A percentile compares a stretch with the other conserved stretches of the same genome.
Conservation (phyloP, 2,113 vertebrate genomes). For the Tyto alba region DNA sequence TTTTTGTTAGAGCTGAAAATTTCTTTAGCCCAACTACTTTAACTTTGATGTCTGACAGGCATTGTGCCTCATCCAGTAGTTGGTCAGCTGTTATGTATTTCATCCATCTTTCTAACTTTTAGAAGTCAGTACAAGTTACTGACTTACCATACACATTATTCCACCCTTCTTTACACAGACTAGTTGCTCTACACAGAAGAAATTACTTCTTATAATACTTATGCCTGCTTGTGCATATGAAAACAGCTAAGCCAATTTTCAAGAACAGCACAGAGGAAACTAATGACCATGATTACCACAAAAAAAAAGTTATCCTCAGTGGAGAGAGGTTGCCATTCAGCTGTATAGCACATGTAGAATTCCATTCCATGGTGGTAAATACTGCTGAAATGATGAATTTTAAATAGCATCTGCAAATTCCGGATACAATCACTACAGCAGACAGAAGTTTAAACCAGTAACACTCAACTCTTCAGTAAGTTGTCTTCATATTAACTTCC, state of each 20-base stretch:
- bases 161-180: background rate
- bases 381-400: background rate
- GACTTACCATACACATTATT: background rate
- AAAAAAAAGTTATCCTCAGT: background rate
- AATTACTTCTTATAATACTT: background rate
- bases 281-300: background rate
- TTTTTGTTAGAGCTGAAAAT: background rate
- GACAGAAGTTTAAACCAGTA: background rate
- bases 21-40: background rate
- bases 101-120: background rate
- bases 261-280: background rate
- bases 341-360: fast-evolving
- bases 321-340: background rate
- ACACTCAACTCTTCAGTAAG: background rate
- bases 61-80: background rate
- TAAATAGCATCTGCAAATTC: background rate
- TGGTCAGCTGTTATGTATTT: background rate
- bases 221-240: background rate
- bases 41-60: background rate
- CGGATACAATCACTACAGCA: background rate
- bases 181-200: background rate
- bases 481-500: background rate
- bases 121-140: background rate
- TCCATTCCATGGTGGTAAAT: background rate
- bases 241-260: background rate